Percentiles rank a stretch among this genome's conserved stretches.
phyloP scores from a whole-genome alignment of 2,888 invertebrate species.

The Pyralis farinalis region DNA sequence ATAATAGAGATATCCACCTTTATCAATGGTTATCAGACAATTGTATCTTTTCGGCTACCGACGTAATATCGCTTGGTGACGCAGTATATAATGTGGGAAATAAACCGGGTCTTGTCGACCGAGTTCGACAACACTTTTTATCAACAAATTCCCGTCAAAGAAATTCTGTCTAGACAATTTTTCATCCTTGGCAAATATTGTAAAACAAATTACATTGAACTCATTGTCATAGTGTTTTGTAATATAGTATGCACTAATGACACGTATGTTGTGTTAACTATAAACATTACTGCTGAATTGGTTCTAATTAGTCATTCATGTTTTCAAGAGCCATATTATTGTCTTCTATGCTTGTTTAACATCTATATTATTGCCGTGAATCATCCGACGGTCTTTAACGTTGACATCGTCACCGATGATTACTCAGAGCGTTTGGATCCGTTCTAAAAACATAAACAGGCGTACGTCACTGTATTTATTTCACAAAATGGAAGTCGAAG shows the following conservation, averaged over 20 bases:
- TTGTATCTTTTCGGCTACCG: background rate
- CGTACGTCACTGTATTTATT: constrained; percentile 3
- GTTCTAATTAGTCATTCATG: background rate
- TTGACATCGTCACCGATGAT: constrained; percentile 4
- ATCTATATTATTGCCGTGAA: background rate
- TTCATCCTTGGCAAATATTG: too few species aligned
- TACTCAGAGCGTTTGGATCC: constrained; percentile 5
- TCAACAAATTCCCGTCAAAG: too few species aligned
- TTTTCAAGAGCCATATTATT: background rate
- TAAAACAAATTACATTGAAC: too few species aligned
- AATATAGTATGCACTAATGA: too few species aligned
- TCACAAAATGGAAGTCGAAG: constrained; percentile 11
- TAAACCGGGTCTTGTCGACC: too few species aligned
- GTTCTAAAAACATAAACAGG: constrained; percentile 5
- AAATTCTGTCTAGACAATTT: too few species aligned
- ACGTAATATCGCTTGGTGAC: background rate
- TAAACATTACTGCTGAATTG: too few species aligned
- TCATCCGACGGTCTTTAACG: background rate
- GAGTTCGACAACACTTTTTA: too few species aligned
- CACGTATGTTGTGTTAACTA: too few species aligned
- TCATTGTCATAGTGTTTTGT: too few species aligned
- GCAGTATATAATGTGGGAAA: background rate
- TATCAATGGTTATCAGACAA: background rate
- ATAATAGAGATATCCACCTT: background rate
- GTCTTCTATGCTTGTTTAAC: background rate